Conservation (phyloP, 2,888 invertebrate species). For the Selenia dentaria region DNA sequence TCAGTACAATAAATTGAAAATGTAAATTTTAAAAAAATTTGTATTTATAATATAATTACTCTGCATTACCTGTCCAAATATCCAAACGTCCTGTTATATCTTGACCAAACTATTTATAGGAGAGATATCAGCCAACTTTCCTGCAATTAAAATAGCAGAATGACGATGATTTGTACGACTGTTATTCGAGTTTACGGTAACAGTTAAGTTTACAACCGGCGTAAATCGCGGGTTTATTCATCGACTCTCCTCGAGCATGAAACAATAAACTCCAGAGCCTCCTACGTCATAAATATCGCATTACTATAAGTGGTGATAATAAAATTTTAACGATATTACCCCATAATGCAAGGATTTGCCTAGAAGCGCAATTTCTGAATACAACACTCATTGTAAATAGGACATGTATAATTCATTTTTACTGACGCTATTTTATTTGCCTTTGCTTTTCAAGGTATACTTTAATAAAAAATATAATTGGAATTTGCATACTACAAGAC, state of each 20-base stretch:
- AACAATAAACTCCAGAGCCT: constrained; percentile 70
- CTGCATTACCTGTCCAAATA: too few relatives aligned
- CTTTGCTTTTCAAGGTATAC: too few relatives aligned
- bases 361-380: constrained; percentile 35
- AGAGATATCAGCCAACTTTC: constrained; percentile 5
- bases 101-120: neutral
- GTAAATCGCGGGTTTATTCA: constrained; percentile 73
- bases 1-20: too few relatives aligned
- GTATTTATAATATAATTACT: too few relatives aligned
- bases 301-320: constrained; percentile 73
- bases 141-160: constrained; percentile 40
- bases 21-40: too few relatives aligned
- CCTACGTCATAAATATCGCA: constrained; percentile 71
- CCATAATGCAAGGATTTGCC: constrained; percentile 46
- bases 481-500: too few relatives aligned
- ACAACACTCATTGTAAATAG: constrained; percentile 22
- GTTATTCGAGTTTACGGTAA: constrained; percentile 53
- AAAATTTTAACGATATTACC: constrained; percentile 69
- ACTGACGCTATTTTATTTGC: too few relatives aligned
- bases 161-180: constrained; percentile 51
- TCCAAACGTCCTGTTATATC: too few relatives aligned
- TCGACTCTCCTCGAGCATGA: constrained; percentile 62
- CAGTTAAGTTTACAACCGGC: constrained; percentile 59
- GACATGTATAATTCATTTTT: constrained; percentile 4
- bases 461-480: too few relatives aligned